phyloP scores from a whole-genome alignment of 2,113 vertebrate genomes.

The Eudyptes chrysolophus region DNA sequence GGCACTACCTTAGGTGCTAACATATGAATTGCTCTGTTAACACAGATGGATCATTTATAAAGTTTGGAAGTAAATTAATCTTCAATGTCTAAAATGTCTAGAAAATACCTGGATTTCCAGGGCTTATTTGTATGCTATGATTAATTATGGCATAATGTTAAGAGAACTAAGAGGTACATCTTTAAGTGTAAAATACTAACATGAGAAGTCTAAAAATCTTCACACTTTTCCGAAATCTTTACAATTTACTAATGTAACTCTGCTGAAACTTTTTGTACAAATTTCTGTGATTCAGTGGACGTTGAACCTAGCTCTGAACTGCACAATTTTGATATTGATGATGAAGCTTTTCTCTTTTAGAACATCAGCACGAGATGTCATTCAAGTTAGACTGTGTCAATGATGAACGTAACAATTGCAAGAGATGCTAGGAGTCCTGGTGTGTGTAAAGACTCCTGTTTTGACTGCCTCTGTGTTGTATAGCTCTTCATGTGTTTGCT shows the following conservation, averaged over 20 bases:
- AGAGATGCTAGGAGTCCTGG: neutral
- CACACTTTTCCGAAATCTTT: neutral
- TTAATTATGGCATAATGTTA: neutral
- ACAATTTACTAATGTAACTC: neutral
- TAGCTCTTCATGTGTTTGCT: neutral
- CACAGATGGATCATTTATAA: neutral
- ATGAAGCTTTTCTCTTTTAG: neutral
- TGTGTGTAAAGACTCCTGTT: neutral
- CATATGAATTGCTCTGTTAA: constrained; percentile 10
- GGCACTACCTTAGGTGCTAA: neutral
- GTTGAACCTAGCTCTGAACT: neutral
- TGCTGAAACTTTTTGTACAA: neutral
- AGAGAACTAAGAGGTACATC: neutral
- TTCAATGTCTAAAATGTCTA: neutral
- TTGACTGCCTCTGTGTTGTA: neutral
- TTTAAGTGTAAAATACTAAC: neutral
- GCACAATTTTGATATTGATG: neutral
- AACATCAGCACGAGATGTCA: neutral
- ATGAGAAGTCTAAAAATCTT: neutral
- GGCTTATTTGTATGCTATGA: neutral
- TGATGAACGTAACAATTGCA: neutral
- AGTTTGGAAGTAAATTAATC: neutral
- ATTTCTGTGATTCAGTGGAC: neutral
- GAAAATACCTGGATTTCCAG: neutral
- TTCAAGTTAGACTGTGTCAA: neutral